phyloP scores from a whole-genome alignment of 2,797 vertebrate species.

The Zalophus californianus region DNA sequence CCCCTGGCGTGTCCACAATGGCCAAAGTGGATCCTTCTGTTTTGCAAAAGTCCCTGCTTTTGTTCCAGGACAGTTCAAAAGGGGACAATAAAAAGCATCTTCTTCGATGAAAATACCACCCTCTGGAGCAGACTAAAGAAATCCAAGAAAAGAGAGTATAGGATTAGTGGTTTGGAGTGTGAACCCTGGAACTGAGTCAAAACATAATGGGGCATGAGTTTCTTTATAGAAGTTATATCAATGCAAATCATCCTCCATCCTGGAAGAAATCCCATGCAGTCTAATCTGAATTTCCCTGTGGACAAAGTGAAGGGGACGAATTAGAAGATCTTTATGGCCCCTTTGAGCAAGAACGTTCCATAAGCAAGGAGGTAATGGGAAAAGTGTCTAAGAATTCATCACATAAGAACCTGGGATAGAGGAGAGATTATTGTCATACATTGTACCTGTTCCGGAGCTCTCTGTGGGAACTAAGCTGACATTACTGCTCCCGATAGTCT shows the following conservation, averaged over 20 bases:
- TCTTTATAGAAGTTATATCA: constrained; percentile 1
- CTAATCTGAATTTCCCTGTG: neutral
- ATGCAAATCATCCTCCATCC: neutral
- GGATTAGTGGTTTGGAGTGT: neutral
- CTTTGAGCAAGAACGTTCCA: neutral
- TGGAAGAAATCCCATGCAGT: neutral
- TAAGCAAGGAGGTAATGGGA: neutral
- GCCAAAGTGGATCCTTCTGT: constrained; percentile 60
- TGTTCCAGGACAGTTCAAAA: constrained; percentile 54
- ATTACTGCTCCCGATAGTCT: neutral
- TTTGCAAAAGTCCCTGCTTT: constrained; percentile 55
- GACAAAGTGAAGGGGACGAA: neutral
- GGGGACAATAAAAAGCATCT: constrained; percentile 70
- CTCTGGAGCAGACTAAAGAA: constrained; percentile 62
- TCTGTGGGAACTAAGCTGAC: neutral
- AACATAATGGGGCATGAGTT: neutral
- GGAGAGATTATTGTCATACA: neutral
- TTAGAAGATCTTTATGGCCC: neutral
- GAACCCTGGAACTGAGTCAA: neutral
- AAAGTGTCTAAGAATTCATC: neutral
- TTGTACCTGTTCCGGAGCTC: constrained; percentile 68
- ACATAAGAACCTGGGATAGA: neutral
- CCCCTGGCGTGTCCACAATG: constrained; percentile 50
- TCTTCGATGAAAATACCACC: constrained; percentile 66
- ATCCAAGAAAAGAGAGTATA: neutral